Evolutionary conservation across 2,113 vertebrate species (phyloP), one percentile per base, ranked within the genome.

Genomic region (Myiagra hebetior): DNA sequence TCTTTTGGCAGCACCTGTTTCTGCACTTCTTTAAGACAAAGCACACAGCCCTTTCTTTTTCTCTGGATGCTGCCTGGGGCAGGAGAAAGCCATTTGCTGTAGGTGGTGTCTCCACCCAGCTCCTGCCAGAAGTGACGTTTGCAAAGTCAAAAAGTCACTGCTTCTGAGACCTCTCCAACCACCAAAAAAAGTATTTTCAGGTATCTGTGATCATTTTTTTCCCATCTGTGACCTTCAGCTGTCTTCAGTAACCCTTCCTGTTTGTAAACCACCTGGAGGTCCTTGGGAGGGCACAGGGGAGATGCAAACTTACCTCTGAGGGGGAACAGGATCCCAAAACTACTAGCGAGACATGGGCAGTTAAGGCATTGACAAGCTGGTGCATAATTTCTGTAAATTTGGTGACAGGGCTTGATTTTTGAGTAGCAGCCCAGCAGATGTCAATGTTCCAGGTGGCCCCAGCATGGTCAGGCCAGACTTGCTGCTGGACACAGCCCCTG

Each of bases 1-100:
- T 90, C 65, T 47, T 84, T 47, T 82, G 91, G 93, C 85, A 93
- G 59, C 47, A 89, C 79, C 83, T 76, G 77, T 65, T 83, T 87
- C 60, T 95, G 72, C 53, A 21, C 12, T 81, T 68, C 53, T 81
- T 72, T 30, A 53, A 73, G 82, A 74, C 50, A 84, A 89, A 94
- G 31, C 65, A 59, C 33, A 14, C 14, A 44, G 21, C 19, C 23
- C 57, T 47, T 55, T 69, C 46, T 69, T 64, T n/a, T 64, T 50
- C 31, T 68, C 88, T 78, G 72, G 64, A 33, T 20, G 35, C 73
- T 73, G 64, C 46, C 56, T 15, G 15, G 64, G 76, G 73, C 67
- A 62, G 57, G 41, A 91, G 50, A 91, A 82, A 30, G 22, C 37
- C 42, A 31, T 79, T 75, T 82, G 81, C 72, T 76, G 31, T 31